Base-by-base conservation (phyloP, 1,140 invertebrate genomes). In the Drosophila serrata region DNA sequence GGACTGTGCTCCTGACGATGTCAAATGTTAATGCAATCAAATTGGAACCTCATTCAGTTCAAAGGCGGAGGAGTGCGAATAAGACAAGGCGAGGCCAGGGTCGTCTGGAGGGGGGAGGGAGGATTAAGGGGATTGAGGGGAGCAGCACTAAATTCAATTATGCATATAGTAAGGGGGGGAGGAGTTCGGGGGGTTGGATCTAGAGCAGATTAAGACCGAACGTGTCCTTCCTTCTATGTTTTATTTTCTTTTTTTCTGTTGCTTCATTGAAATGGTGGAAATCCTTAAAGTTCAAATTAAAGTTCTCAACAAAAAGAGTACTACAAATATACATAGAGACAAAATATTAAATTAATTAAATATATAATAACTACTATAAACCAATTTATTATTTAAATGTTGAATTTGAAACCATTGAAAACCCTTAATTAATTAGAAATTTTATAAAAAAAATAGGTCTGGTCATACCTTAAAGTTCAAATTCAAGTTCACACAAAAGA, bases 1-100 rank as follows among this genome's bases (percentile, higher is more conserved):
- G 29, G 13, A 60, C 57, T 72, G 42, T 15, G 65, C 65, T 73
- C 51, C 67, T 59, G 69, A 59, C 48, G 57, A 78, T 78, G 75
- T 78, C 75, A 78, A 78, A 78, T 78, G 75, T 78, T 78, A 78
- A 78, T 78, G 63, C 75, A 78, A 78, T 78, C 75, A 78, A 68
- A 77, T 77, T 77, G 74, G 74, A 77, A 77, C 74, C 74, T 77
- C 73, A 77, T 77, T 68, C 74, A 77, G 55, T 58, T 75, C 51
- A 43, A 60, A 60, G 64, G 33, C 63, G 61, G 61, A 12, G 68
- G 35, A 69, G 51, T 40, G 68, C 19, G 63, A 70, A 65, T 39
- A 29, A 24, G 51, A 58, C 51, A 55, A 13, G 46, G n/a, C 27
- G 45, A 22, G 45, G 2, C 24, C 45, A 48, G 45, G 7, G 12